Evolutionary conservation across 2,888 invertebrate species (phyloP).

Genomic region (Anagyrus pseudococci): DNA sequence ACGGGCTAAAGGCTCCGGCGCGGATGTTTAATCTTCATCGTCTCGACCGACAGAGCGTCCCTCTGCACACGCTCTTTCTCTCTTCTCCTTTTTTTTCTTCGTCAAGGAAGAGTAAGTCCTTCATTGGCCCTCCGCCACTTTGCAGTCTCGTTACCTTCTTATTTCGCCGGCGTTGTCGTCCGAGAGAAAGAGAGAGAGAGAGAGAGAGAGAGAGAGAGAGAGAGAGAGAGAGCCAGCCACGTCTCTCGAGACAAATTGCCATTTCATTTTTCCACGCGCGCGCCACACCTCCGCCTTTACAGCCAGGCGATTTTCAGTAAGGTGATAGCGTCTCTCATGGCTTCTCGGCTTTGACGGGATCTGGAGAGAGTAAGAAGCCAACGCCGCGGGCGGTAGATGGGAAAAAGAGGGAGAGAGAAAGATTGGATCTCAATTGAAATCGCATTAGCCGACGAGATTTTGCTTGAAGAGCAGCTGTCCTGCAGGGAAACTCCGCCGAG

Average conservation of each 20-base stretch:
- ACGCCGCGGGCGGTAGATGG: not conserved
- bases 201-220: no score
- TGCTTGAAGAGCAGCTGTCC: not conserved
- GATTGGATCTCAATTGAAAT: not conserved
- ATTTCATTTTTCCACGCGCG: not conserved
- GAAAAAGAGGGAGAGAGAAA: no score
- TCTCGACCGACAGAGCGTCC: not conserved
- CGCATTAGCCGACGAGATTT: not conserved
- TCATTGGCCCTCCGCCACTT: not conserved
- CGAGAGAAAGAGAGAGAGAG: no score
- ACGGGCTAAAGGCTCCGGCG: not conserved
- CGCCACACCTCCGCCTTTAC: not conserved
- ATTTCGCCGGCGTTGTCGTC: not conserved
- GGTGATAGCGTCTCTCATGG: not conserved
- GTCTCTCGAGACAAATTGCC: not conserved
- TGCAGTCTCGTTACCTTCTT: not conserved
- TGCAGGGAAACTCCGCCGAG: not conserved
- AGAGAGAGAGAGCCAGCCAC: not conserved
- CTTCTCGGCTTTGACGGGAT: no score
- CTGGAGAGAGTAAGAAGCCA: no score
- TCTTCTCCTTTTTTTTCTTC: not conserved
- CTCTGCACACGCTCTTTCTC: no score
- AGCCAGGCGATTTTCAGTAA: not conserved
- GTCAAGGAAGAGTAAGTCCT: not conserved
- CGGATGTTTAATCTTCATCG: not conserved